Conservation (phyloP, 2,888 invertebrate species). For the Stictocephala bisonia region DNA sequence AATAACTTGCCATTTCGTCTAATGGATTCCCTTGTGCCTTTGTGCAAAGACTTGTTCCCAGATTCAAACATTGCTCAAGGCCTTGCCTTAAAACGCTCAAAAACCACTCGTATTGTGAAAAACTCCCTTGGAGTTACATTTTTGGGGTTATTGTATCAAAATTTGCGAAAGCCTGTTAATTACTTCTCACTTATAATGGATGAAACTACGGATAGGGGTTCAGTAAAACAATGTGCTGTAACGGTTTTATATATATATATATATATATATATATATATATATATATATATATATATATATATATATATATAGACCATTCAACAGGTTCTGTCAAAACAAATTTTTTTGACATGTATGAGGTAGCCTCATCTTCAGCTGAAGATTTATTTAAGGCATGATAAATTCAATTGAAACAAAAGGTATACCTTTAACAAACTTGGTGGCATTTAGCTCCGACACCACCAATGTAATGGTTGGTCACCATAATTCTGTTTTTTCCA, state of each 20-base stretch:
- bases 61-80: not conserved
- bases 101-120: conserved; percentile 4
- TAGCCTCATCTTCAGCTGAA: conserved; percentile 10
- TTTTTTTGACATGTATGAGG: conserved; percentile 31
- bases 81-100: not conserved
- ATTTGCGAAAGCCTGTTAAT: not conserved
- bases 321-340: not conserved
- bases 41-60: not conserved
- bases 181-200: conserved; percentile 25
- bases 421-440: conserved; percentile 3
- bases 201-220: conserved; percentile 12
- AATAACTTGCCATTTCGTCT: conserved; percentile 10
- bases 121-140: not conserved
- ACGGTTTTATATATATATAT: too few relatives aligned
- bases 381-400: conserved; percentile 9
- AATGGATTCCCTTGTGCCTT: conserved; percentile 3
- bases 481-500: conserved; percentile 25
- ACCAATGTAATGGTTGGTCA: conserved; percentile 28
- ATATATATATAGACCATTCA: not conserved
- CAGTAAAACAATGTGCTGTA: conserved; percentile 20
- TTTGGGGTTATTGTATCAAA: conserved; percentile 2
- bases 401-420: conserved; percentile 9
- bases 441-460: conserved; percentile 31
- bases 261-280: too few relatives aligned
- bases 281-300: too few relatives aligned